Evolutionary conservation across 1,140 invertebrate species (phyloP).

Genomic region (Drosophila bocqueti): DNA sequence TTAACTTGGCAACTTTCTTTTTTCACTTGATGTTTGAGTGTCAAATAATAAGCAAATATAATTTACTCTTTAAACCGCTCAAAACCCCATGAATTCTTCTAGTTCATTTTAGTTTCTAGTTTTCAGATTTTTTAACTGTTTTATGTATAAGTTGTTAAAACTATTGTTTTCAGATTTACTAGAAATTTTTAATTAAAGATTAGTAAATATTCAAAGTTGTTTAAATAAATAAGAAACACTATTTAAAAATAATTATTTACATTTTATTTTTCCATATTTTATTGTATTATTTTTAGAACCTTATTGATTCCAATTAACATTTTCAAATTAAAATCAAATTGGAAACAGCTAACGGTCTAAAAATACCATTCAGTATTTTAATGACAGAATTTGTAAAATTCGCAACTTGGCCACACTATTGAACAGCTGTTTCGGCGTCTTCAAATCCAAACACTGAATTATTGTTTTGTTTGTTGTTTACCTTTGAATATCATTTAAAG

Average conservation of each 20-base stretch:
- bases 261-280: neutral
- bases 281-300: neutral
- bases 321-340: neutral
- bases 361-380: conserved; percentile 1
- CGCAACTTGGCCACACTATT: conserved; percentile 1
- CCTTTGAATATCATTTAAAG: neutral
- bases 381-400: too few species aligned
- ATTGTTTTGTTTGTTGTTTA: conserved; percentile 15
- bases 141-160: too few species aligned
- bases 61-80: neutral
- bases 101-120: neutral
- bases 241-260: neutral
- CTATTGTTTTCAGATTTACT: too few species aligned
- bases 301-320: neutral
- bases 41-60: neutral
- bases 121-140: neutral
- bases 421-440: conserved; percentile 27
- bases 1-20: conserved; percentile 1
- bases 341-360: neutral
- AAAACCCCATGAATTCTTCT: neutral
- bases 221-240: too few species aligned
- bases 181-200: too few species aligned
- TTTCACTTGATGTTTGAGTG: conserved; percentile 7
- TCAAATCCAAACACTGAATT: conserved; percentile 3
- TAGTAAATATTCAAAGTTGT: too few species aligned